These are phyloP conservation scores for Drosophila neonasuta DNA, from an alignment of 2,888 invertebrate genomes.

Conservation along the genomic window DNA sequence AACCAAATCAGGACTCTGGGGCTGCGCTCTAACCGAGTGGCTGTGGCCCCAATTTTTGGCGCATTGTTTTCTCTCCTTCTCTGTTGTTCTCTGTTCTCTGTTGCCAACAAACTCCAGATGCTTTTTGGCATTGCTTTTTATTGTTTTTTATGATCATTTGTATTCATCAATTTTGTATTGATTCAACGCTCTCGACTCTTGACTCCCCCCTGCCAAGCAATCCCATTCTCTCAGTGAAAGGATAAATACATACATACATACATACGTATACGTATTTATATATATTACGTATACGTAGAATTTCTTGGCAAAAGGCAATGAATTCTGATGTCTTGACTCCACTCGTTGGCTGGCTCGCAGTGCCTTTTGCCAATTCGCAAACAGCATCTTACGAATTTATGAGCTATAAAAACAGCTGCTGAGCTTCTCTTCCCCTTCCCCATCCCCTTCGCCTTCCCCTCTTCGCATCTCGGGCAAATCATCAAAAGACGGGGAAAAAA, in stretches of 20 bases:
- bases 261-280: not conserved
- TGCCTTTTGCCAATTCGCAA: slow-evolving; percentile 57
- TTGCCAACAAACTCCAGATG: slow-evolving; percentile 58
- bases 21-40: slow-evolving; percentile 19
- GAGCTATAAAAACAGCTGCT: slow-evolving; percentile 76
- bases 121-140: slow-evolving; percentile 73
- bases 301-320: slow-evolving; percentile 61
- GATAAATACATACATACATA: slow-evolving; percentile 52
- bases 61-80: slow-evolving; percentile 35
- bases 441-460: not conserved
- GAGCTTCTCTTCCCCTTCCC: slow-evolving; percentile 5
- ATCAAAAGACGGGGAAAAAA: slow-evolving; percentile 11
- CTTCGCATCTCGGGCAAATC: not conserved
- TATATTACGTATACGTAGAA: slow-evolving; percentile 2
- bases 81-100: too few species aligned
- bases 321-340: slow-evolving; percentile 64
- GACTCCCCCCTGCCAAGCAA: slow-evolving; percentile 33
- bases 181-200: slow-evolving; percentile 38
- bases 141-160: slow-evolving; percentile 78
- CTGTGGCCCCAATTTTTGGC: slow-evolving; percentile 29
- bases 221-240: slow-evolving; percentile 45
- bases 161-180: slow-evolving; percentile 78
- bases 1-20: slow-evolving; percentile 72
- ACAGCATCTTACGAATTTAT: slow-evolving; percentile 72
- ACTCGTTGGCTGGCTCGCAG: slow-evolving; percentile 24